These are phyloP conservation scores for Emydocephalus ijimae DNA, from an alignment of 2,113 vertebrate genomes.

Conservation along the genomic window DNA sequence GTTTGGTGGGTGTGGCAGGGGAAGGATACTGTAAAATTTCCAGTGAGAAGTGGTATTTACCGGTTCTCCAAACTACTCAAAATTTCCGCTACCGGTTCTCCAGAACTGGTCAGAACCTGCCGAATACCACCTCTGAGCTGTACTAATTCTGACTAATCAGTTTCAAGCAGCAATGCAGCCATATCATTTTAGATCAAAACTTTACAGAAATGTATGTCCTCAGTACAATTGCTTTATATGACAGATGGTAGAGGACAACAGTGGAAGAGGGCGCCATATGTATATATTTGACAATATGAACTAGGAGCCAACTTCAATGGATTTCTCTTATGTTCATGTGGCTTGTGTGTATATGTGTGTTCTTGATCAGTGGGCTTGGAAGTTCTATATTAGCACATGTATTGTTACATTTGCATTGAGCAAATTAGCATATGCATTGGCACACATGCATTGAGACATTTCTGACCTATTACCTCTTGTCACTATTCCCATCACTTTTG, in stretches of 20 bases:
- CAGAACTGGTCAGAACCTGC: no score
- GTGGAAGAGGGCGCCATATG: background rate
- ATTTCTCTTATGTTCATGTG: background rate
- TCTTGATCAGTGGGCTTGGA: no score
- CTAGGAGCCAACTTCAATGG: background rate
- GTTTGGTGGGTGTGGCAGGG: no score
- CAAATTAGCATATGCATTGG: no score
- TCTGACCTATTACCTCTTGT: background rate
- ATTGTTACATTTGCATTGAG: no score
- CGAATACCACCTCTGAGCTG: background rate
- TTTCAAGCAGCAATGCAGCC: background rate
- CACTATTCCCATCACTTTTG: background rate
- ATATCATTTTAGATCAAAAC: background rate
- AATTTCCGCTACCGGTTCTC: no score
- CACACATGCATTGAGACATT: background rate
- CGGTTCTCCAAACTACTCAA: no score
- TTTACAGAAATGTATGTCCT: background rate
- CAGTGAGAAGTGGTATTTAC: no score
- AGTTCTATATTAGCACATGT: background rate
- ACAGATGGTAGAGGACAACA: background rate
- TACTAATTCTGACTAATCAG: background rate
- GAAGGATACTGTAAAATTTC: no score
- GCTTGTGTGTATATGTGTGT: no score
- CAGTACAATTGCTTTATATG: background rate
- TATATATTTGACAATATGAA: background rate